Evolutionary conservation across 2,888 invertebrate species (phyloP).

Genomic region (Smittia aterrima): DNA sequence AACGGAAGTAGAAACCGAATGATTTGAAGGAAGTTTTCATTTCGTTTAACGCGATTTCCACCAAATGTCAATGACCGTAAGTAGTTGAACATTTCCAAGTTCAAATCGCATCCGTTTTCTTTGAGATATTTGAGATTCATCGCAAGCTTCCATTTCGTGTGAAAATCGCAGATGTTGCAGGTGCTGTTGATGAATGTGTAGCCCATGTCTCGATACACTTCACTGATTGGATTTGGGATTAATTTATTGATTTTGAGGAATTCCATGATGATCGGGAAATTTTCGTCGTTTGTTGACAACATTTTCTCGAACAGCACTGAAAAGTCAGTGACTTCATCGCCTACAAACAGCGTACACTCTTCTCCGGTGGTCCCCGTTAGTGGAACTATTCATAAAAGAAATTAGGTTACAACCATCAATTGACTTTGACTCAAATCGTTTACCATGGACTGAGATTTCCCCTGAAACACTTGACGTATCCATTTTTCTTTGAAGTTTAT

Average conservation of each 20-base stretch:
- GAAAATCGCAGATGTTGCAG: not conserved
- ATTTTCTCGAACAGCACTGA: slow-evolving; percentile 24
- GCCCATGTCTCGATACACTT: slow-evolving; percentile 17
- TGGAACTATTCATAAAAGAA: not conserved
- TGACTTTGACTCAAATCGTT: too few species aligned
- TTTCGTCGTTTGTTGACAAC: slow-evolving; percentile 9
- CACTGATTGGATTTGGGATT: not conserved
- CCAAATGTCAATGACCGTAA: slow-evolving; percentile 27
- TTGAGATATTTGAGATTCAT: slow-evolving; percentile 25
- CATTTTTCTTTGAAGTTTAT: not conserved
- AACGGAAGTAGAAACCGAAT: slow-evolving; percentile 16
- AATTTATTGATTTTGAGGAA: slow-evolving; percentile 13
- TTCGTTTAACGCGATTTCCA: slow-evolving; percentile 4
- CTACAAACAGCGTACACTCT: not conserved
- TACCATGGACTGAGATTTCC: not conserved
- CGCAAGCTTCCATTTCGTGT: slow-evolving; percentile 10
- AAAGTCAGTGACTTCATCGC: slow-evolving; percentile 28
- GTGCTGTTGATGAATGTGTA: not conserved
- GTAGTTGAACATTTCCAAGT: slow-evolving; percentile 30
- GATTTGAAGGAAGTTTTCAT: not conserved
- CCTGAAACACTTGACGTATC: not conserved
- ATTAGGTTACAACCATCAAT: too few species aligned
- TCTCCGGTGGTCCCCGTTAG: slow-evolving; percentile 22
- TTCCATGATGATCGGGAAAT: slow-evolving; percentile 33
- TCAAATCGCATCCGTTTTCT: slow-evolving; percentile 17